These are phyloP conservation scores for Pharmacophagus antenor DNA, from an alignment of 2,888 invertebrate genomes.

Conservation along the genomic window DNA sequence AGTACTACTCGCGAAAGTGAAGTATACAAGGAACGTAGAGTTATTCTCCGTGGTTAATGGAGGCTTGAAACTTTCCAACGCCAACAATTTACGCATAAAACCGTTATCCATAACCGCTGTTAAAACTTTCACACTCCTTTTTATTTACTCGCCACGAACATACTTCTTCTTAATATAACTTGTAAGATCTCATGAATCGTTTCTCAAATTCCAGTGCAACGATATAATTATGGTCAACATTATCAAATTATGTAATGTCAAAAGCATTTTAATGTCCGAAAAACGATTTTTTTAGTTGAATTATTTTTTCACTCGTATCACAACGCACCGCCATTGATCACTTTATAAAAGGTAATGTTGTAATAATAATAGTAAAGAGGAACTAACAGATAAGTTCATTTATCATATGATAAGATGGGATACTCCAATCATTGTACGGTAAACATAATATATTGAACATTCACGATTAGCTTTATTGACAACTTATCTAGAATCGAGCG, in stretches of 20 bases:
- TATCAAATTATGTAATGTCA: neutral
- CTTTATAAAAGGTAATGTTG: conserved; percentile 12
- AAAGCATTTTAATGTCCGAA: neutral
- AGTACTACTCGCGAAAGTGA: conserved; percentile 48
- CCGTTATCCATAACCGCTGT: neutral
- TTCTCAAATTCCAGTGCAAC: neutral
- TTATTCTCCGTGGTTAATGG: conserved; percentile 34
- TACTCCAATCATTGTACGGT: conserved; percentile 18
- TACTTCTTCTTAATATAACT: neutral
- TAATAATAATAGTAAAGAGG: conserved; percentile 8
- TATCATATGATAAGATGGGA: conserved; percentile 25
- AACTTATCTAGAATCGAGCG: conserved; percentile 10
- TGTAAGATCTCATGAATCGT: neutral
- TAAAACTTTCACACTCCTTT: neutral
- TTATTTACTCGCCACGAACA: neutral
- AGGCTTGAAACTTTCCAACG: neutral
- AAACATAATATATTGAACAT: conserved; percentile 23
- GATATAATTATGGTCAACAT: neutral
- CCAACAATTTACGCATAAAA: neutral
- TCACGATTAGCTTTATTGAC: conserved; percentile 19
- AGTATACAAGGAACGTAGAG: conserved; percentile 36
- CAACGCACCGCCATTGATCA: conserved; percentile 4
- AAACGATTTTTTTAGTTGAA: neutral
- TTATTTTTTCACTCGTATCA: neutral
- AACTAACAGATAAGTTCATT: conserved; percentile 21